Evolutionary conservation across 53 echinoderm and acorn worm species (phyloP).

Genomic region (Stichopus horrens): DNA sequence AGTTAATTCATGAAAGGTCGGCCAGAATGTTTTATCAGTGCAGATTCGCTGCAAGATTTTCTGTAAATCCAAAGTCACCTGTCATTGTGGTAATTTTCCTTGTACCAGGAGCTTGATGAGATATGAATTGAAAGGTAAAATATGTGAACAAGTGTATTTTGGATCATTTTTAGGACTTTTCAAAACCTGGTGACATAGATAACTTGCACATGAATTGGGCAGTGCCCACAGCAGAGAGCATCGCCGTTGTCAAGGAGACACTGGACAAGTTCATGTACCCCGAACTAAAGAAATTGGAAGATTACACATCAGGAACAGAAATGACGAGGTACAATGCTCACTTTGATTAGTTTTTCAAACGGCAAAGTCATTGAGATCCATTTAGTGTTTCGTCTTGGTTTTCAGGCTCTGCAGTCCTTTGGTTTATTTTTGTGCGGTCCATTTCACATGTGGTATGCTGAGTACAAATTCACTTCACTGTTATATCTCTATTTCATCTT

Average conservation of each 20-base stretch:
- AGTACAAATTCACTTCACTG: neutral
- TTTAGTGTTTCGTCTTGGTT: neutral
- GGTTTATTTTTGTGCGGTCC: neutral
- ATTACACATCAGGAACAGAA: constrained; percentile 69
- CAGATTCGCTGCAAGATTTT: too few relatives aligned
- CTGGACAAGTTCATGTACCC: constrained; percentile 73
- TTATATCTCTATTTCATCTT: too few relatives aligned
- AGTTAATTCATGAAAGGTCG: too few relatives aligned
- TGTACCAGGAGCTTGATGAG: too few relatives aligned
- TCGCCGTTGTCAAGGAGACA: constrained; percentile 67
- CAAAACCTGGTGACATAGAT: constrained; percentile 67
- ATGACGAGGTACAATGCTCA: constrained; percentile 68
- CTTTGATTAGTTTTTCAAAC: too few relatives aligned
- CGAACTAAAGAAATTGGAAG: constrained; percentile 67
- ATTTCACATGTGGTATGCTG: neutral
- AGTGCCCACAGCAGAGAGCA: constrained; percentile 62
- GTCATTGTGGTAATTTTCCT: too few relatives aligned
- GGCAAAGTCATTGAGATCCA: neutral
- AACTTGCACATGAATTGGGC: constrained; percentile 78
- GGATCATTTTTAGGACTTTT: constrained; percentile 66
- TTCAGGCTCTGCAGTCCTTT: neutral
- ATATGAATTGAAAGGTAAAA: too few relatives aligned
- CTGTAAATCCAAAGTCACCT: too few relatives aligned
- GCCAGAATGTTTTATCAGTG: too few relatives aligned
- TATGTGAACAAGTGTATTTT: too few relatives aligned